Evolutionary conservation across 2,797 vertebrate genomes (phyloP), one percentile per base, ranked within the genome.

Genomic region (Atherinosoma microstoma): DNA sequence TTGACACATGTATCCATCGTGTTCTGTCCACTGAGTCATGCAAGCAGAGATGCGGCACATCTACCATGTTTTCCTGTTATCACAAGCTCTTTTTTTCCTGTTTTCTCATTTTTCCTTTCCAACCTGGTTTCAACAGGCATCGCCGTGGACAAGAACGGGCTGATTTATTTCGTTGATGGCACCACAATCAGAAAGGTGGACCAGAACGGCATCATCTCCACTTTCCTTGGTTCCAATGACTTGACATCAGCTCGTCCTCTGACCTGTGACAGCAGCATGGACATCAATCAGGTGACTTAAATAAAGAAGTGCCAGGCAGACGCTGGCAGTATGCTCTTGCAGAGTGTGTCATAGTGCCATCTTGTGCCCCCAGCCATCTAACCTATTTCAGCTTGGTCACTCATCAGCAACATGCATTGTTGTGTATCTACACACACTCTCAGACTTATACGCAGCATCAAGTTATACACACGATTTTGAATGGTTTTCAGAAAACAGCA

Each of bases 121-220:
- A 51, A 62, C 54, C 38, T 34, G 70, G 42, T 76, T 78, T 84
- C 78, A 75, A 75, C 92, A 99, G 98, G 98, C 87, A 96, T 99
- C 79, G 95, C 97, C 0, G 91, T 99, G 27, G 97, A 99, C 90
- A 98, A 97, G 91, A 98, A 96, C 0, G 98, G 98, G 70, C 90
- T 99, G 84, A 97, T 99, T 90, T 99, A 97, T 93, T 99, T 99
- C 54, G 97, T 99, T 22, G 98, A 99, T 38, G 98, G 98, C 73
- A 98, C 97, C 59, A 97, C 98, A 71, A 99, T 99, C 89, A 95
- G 98, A 66, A 98, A 97, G 93, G 96, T 99, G 78, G 97, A 99
- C 91, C 97, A 96, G 70, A 98, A 97, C 27, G 97, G 98, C 72
- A 96, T 99, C 89, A 96, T 99, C 91, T 98, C 97, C 2, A 99